Percentiles rank a stretch among this genome's conserved stretches.
Evolutionary conservation across 2,113 vertebrate species (phyloP).

Genomic region (Oryzias celebensis): DNA sequence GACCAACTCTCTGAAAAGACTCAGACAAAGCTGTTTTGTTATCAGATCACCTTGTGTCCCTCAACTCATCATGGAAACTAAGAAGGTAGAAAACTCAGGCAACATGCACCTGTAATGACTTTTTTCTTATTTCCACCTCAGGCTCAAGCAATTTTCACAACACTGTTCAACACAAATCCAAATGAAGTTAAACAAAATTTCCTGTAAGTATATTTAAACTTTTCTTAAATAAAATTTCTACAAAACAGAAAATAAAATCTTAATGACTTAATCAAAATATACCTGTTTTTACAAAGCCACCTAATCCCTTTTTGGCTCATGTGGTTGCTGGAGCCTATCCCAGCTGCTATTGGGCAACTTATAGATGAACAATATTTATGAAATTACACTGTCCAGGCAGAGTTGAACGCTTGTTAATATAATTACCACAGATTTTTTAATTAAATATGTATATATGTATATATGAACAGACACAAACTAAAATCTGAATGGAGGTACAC

Average conservation of each 20-base stretch:
- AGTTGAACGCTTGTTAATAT: too few species aligned
- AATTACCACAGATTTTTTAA: too few species aligned
- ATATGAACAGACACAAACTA: too few species aligned
- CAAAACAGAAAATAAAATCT: neutral
- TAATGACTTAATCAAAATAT: neutral
- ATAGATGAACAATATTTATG: too few species aligned
- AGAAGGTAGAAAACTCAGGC: neutral
- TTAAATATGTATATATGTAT: too few species aligned
- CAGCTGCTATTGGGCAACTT: too few species aligned
- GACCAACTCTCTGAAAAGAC: slow-evolving; percentile 37
- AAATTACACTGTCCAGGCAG: too few species aligned
- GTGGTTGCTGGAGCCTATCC: too few species aligned
- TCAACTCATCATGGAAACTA: neutral
- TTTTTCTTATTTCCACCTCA: slow-evolving; percentile 35
- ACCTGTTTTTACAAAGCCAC: too few species aligned
- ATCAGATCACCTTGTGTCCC: slow-evolving; percentile 21
- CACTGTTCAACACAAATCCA: slow-evolving; percentile 21
- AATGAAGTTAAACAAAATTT: slow-evolving; percentile 46
- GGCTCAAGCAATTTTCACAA: slow-evolving; percentile 73
- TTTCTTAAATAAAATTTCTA: neutral
- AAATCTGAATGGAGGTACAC: too few species aligned
- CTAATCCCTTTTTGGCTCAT: too few species aligned
- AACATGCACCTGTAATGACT: neutral
- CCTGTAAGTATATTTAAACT: slow-evolving; percentile 56
- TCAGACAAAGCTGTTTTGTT: neutral